Conservation (phyloP, 2,113 vertebrate genomes). For the Mormoops blainvillei region DNA sequence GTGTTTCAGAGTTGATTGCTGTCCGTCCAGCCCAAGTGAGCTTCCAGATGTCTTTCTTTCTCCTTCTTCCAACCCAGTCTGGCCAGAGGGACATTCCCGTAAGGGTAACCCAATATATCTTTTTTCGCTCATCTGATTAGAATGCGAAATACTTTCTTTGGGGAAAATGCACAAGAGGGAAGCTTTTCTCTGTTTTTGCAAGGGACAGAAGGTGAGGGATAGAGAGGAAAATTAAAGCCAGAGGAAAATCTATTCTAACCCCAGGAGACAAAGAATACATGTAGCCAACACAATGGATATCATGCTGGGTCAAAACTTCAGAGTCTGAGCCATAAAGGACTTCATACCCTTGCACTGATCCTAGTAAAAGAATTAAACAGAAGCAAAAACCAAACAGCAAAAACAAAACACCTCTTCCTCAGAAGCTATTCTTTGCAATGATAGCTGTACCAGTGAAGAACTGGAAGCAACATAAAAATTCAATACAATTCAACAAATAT, state of each 20-base stretch:
- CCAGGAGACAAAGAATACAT: conserved; percentile 15
- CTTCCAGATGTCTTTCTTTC: conserved; percentile 67
- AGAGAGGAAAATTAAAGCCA: conserved; percentile 4
- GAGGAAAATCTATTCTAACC: not conserved
- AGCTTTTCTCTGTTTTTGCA: not conserved
- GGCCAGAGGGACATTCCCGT: conserved; percentile 19
- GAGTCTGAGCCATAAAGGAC: not conserved
- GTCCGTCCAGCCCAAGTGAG: conserved; percentile 34
- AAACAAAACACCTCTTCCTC: not conserved
- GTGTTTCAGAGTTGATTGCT: conserved; percentile 53
- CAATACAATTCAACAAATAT: not conserved
- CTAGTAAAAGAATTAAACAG: not conserved
- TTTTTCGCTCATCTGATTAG: conserved; percentile 49
- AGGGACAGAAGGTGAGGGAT: not conserved
- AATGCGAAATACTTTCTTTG: conserved; percentile 54
- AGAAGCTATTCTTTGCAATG: not conserved
- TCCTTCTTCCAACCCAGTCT: not conserved
- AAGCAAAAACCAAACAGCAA: not conserved
- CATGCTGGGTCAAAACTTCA: not conserved
- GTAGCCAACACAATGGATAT: not conserved
- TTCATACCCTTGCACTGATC: not conserved
- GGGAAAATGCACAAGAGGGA: conserved; percentile 32
- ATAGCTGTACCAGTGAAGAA: not conserved
- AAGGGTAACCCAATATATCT: conserved; percentile 34
- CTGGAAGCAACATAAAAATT: not conserved